phyloP scores from a whole-genome alignment of 1,140 invertebrate genomes.

The Arion vulgaris region DNA sequence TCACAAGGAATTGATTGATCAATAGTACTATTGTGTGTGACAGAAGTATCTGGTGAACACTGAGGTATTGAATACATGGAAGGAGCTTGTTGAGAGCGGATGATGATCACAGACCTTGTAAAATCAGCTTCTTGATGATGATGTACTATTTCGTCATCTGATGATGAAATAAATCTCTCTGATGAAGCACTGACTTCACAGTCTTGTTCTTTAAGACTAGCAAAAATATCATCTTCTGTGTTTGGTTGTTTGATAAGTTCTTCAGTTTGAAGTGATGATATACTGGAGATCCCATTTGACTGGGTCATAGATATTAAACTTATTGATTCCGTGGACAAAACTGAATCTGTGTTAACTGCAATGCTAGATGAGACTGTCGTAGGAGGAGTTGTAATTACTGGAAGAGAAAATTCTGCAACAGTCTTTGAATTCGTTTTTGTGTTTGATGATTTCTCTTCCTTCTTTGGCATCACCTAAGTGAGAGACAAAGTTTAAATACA shows the following conservation, averaged over 20 bases:
- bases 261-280: not conserved
- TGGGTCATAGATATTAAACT: not conserved
- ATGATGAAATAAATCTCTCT: not conserved
- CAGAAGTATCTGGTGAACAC: not conserved
- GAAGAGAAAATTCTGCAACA: not conserved
- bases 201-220: not conserved
- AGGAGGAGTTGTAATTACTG: not conserved
- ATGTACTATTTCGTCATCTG: not conserved
- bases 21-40: not conserved
- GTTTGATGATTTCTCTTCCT: slow-evolving; percentile 20
- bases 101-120: not conserved
- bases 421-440: not conserved
- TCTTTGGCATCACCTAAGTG: slow-evolving; percentile 24
- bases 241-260: not conserved
- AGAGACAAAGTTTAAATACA: too few species aligned
- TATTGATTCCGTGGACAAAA: not conserved
- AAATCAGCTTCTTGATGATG: not conserved
- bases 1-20: not conserved
- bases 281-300: not conserved
- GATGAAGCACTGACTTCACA: not conserved
- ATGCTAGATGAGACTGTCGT: slow-evolving; percentile 3
- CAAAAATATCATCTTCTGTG: not conserved
- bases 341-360: slow-evolving; percentile 6
- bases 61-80: not conserved
- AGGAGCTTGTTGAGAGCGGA: not conserved